A percentile compares a stretch with the other conserved stretches of the same genome.
phyloP scores from a whole-genome alignment of 2,888 invertebrate species.

The Oscheius sp. region DNA sequence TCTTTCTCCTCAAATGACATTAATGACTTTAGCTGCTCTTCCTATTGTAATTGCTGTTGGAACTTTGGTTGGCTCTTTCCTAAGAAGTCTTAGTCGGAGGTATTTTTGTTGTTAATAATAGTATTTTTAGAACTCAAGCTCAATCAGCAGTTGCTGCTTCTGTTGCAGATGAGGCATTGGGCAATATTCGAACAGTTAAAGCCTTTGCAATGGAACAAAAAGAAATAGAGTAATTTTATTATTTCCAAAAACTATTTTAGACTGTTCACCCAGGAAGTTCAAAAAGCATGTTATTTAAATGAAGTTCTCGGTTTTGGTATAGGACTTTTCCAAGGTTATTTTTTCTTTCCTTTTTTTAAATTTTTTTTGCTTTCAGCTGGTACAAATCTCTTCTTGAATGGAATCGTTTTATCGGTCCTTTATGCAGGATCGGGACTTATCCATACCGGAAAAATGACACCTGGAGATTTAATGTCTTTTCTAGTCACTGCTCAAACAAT shows the following conservation, averaged over 20 bases:
- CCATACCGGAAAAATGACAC: constrained; percentile 65
- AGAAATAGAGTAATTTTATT: constrained; percentile 78
- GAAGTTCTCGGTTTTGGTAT: constrained; percentile 87
- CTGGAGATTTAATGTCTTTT: constrained; percentile 94
- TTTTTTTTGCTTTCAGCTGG: constrained; percentile 48
- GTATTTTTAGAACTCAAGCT: constrained; percentile 51
- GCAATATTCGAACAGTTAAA: constrained; percentile 90
- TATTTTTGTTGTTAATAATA: neutral
- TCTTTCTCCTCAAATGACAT: constrained; percentile 89
- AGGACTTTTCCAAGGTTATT: constrained; percentile 81
- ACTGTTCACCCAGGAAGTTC: constrained; percentile 78
- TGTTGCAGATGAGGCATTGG: constrained; percentile 90
- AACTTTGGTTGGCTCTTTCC: constrained; percentile 81
- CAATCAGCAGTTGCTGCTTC: constrained; percentile 81
- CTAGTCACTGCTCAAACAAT: constrained; percentile 93
- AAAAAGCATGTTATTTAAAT: constrained; percentile 79
- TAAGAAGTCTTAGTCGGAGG: constrained; percentile 72
- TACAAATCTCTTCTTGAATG: constrained; percentile 75
- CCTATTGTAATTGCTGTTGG: constrained; percentile 87
- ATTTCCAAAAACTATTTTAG: constrained; percentile 56
- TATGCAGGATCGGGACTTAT: constrained; percentile 89
- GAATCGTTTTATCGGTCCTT: constrained; percentile 86
- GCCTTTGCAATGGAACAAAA: constrained; percentile 91
- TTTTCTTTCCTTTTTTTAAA: too few species aligned
- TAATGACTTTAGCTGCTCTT: constrained; percentile 83